phyloP scores from a whole-genome alignment of 2,888 invertebrate species.

The Poecilobothrus nobilitatus region DNA sequence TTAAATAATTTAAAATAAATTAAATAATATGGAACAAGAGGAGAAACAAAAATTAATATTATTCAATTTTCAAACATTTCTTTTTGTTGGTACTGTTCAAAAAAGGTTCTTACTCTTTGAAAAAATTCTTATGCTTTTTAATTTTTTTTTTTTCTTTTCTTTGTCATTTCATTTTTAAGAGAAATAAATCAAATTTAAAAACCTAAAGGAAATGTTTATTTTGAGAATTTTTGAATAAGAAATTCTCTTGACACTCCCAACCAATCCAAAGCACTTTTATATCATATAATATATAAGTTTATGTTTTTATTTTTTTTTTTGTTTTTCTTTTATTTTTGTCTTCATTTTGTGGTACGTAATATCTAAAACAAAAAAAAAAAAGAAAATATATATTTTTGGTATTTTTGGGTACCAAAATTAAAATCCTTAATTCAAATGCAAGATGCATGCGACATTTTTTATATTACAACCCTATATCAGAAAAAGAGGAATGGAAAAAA shows the following conservation, averaged over 20 bases:
- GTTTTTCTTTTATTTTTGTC: neutral
- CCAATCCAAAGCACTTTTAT: neutral
- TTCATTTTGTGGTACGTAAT: neutral
- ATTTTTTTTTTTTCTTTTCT: neutral
- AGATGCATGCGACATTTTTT: neutral
- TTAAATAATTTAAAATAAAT: slow-evolving; percentile 40
- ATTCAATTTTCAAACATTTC: too few relatives aligned
- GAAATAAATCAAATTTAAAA: neutral
- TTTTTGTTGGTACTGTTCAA: too few relatives aligned
- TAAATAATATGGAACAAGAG: slow-evolving; percentile 20
- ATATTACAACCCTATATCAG: too few relatives aligned
- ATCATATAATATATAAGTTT: neutral
- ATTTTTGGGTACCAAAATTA: neutral
- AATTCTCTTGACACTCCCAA: neutral
- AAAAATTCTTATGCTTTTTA: neutral
- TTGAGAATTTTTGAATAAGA: neutral
- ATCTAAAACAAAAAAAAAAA: too few relatives aligned
- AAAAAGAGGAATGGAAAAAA: neutral
- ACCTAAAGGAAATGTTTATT: neutral
- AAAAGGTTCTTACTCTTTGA: too few relatives aligned
- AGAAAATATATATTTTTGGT: neutral
- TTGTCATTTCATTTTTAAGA: neutral
- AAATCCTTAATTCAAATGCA: slow-evolving; percentile 3
- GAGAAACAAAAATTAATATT: neutral
- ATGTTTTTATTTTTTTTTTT: neutral